Base-by-base conservation (phyloP, 1,140 invertebrate genomes). In the Trialeurodes vaporariorum region DNA sequence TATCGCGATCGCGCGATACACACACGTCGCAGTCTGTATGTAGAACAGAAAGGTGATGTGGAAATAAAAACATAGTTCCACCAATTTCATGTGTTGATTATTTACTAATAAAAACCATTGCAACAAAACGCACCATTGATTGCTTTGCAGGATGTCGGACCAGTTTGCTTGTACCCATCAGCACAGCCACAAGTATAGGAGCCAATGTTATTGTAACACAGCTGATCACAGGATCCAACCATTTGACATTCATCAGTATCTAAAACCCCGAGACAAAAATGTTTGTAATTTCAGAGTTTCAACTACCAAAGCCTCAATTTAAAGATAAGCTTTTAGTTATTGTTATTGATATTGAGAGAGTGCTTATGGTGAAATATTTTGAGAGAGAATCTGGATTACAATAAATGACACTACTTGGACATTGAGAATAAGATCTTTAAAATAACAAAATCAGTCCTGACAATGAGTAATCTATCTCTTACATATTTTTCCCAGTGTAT, bases 221-320 rank as follows among this genome's bases (percentile, higher is more conserved):
- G 72, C 77, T 95, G 92, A 73, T 91, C 87, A 78, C 93, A 96
- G 21, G 84, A 81, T 25, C 84, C 86, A 69, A 91, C 86, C 65
- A 83, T 75, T 67, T 77, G 74, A 76, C 91, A 93, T 77, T 92
- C 89, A 77, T 92, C 82, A 34, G 85, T 82, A 79, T 92, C 90
- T 85, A 77, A 59, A 76, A 81, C 77, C n/a, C n/a, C n/a, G n/a
- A n/a, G n/a, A n/a, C 64, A 74, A 75, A 75, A 74, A 63, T 69
- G 22, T 2, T 25, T 62, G 22, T 49, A 66, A 49, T 1, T 12
- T 65, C 59, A 25, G 13, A 2, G 5, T 27, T 61, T 13, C 60
- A 60, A 61, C 34, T 0, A 13, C n/a, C 23, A 21, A 25, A 0
- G 25, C 26, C 1, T 21, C 23, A 59, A 26, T 22, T 22, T 24